Evolutionary conservation across 1,140 invertebrate species (phyloP), one percentile per base, ranked within the genome.

Genomic region (Drosophila ohnishii): DNA sequence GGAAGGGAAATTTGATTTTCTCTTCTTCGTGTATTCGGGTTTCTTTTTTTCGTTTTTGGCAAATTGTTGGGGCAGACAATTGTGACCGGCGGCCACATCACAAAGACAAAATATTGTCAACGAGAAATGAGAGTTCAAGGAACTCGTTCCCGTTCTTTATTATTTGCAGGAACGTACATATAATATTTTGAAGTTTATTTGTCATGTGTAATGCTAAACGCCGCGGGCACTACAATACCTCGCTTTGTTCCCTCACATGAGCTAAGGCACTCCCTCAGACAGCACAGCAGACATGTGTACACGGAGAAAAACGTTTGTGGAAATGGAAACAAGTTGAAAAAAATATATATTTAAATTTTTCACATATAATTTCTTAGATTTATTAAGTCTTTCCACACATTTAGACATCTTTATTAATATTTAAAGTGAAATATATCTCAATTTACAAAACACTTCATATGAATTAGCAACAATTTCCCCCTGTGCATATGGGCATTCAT

Each of bases 151-250:
- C 50, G 50, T 35, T 53, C 16, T 55, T 25, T 37, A 55, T 55
- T 37, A 37, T 48, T 50, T 39, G 22, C 28, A 60, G 28, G n/a
- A 30, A 51, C 42, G 72, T 42, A 39, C 9, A 37, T 11, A 48
- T 25, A 45, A 48, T 64, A 50, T 72, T 69, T 61, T 75, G 62
- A 78, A 75, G 76, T 78, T 87, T 78, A 86, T 81, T 81, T 87
- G 78, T 78, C 76, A 77, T 79, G 51, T 62, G 71, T 63, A 50
- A 74, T 50, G 44, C 61, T 37, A 71, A 59, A 57, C 73, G 74
- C 73, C 67, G 59, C 65, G 53, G 69, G 77, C 55, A 56, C 25
- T 40, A 70, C 51, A 62, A 57, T 16, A 25, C 56, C 66, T 32
- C 53, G 7, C 58, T 34, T 51, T 50, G 62, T 51, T 55, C 50